phyloP scores from a whole-genome alignment of 2,888 invertebrate species.

The Sarcophaga carnaria region DNA sequence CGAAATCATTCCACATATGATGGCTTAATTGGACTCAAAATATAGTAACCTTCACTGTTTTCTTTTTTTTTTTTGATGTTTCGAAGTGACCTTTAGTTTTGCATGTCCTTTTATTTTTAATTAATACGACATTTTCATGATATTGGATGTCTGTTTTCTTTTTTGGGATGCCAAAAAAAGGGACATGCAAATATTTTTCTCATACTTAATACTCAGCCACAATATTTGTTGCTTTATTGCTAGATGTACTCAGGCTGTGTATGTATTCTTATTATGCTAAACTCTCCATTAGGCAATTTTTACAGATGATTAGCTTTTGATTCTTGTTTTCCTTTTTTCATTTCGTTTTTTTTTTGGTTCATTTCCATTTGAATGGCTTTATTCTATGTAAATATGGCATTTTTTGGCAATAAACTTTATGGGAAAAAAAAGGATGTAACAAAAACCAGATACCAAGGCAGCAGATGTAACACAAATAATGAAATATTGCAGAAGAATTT shows the following conservation, averaged over 20 bases:
- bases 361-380: constrained; percentile 55
- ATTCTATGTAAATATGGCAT: constrained; percentile 42
- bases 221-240: background rate
- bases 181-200: background rate
- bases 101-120: too few relatives aligned
- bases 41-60: too few relatives aligned
- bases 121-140: too few relatives aligned
- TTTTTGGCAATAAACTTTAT: constrained; percentile 46
- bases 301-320: constrained; percentile 58
- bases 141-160: too few relatives aligned
- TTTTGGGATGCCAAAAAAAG: too few relatives aligned
- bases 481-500: constrained; percentile 29
- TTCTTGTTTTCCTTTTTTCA: constrained; percentile 21
- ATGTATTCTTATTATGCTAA: constrained; percentile 59
- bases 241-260: background rate
- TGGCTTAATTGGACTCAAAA: too few relatives aligned
- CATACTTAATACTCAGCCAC: background rate
- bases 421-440: background rate
- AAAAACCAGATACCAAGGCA: background rate
- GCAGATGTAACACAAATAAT: constrained; percentile 42
- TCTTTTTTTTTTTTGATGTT: too few relatives aligned
- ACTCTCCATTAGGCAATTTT: constrained; percentile 67
- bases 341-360: constrained; percentile 7
- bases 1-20: too few relatives aligned
- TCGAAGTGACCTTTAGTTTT: too few relatives aligned